Conservation (phyloP, 2,888 invertebrate species). For the Trichogramma evanescens region DNA sequence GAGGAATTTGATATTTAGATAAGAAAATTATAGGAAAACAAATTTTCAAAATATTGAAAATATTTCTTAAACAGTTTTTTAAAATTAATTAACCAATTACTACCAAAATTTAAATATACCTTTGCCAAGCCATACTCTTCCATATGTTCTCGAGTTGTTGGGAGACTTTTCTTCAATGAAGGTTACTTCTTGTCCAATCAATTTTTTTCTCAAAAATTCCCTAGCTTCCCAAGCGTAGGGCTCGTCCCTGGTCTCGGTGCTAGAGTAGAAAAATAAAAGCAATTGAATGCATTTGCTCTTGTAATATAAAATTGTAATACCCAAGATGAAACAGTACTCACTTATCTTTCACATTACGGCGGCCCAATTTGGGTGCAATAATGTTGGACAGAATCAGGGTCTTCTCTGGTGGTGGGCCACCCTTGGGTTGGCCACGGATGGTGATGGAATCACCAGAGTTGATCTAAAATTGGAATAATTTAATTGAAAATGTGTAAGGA, state of each 20-base stretch:
- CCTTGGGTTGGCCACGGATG: slow-evolving; percentile 74
- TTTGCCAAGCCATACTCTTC: slow-evolving; percentile 77
- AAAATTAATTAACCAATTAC: background rate
- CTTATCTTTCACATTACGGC: slow-evolving; percentile 59
- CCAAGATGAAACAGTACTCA: slow-evolving; percentile 25
- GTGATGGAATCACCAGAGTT: slow-evolving; percentile 94
- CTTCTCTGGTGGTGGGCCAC: slow-evolving; percentile 86
- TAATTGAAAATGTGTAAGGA: background rate
- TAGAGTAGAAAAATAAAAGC: slow-evolving; percentile 13
- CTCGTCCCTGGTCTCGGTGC: slow-evolving; percentile 72
- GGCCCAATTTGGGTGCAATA: slow-evolving; percentile 83
- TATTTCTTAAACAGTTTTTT: background rate
- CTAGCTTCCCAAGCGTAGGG: slow-evolving; percentile 97
- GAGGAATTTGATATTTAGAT: background rate
- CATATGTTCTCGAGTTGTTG: slow-evolving; percentile 81
- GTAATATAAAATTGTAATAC: background rate
- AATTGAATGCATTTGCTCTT: background rate
- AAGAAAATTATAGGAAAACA: background rate
- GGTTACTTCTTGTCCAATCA: slow-evolving; percentile 84
- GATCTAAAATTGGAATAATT: slow-evolving; percentile 58
- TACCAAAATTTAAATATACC: slow-evolving; percentile 47
- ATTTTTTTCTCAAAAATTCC: slow-evolving; percentile 85
- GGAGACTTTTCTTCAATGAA: slow-evolving; percentile 80
- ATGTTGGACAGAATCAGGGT: slow-evolving; percentile 86
- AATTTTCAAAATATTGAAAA: background rate